Evolutionary conservation across 2,888 invertebrate genomes (phyloP), one percentile per base, ranked within the genome.

Genomic region (Andrena marginata): DNA sequence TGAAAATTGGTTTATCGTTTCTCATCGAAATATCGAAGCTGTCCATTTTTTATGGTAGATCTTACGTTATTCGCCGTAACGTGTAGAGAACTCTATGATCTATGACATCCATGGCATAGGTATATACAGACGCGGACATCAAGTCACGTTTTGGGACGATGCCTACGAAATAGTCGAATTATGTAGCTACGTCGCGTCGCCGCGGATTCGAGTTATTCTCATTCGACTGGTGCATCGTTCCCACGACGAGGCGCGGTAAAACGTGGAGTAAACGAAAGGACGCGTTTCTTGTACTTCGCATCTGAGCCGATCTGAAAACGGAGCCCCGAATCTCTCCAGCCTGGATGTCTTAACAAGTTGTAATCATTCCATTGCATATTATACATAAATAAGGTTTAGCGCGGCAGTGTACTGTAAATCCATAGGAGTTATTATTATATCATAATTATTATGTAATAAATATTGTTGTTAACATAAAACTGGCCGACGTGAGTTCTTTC

Each of bases 391-490:
- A 92, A 94, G 90, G 87, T 90, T 92, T 93, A 93, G 93, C 88
- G 92, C 93, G 92, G 92, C 91, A 91, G 92, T 93, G 92, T 93
- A 93, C 90, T 93, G 93, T 93, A 93, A 93, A 93, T 93, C 92
- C 89, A 93, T 94, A 93, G 93, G 92, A 92, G 91, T 93, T 94
- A 94, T 92, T 93, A 94, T 92, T 93, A 92, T 92, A 93, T 91
- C 92, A 90, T 92, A 93, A 93, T 93, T 93, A 94, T 93, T 93
- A 94, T 93, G 93, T 94, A 94, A 93, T 94, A 94, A 94, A 94
- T 94, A 94, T 94, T 93, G 93, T 94, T 94, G 93, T 94, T 94
- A 94, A 93, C 93, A 94, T 93, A 93, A 93, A 89, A 42, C 56
- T 23, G 29, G 23, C 10, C 23, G 68, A 49, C 33, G n/a, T 60